Evolutionary conservation across 2,797 vertebrate species (phyloP), one percentile per base, ranked within the genome.

Genomic region (Sebastes miniatus): DNA sequence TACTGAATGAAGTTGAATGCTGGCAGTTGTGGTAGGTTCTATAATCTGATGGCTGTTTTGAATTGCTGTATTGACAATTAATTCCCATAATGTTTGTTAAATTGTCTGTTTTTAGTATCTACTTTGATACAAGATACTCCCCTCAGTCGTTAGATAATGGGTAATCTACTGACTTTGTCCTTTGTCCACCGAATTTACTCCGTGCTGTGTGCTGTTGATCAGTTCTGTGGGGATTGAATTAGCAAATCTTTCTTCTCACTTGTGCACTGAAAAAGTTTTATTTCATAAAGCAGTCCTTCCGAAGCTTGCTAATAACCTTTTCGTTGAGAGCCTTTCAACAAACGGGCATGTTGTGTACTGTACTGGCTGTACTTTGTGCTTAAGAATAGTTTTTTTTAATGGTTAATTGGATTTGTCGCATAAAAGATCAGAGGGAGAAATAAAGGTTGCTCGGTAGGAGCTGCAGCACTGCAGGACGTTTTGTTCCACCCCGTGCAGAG

Each of bases 371-470:
- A 31, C 8, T 39, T 8, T 59, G 5, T 54, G 31, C 54, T 65
- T 29, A 20, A 52, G 32, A 80, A 27, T 36, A n/a, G 1, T 50
- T 18, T 69, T 13, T 10, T 63, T 4, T n/a, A 58, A 20, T 79
- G 71, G n/a, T 82, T 87, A 83, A 90, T 87, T 91, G 80, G 76
- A 80, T 88, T 86, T 80, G 85, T 89, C 69, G 63, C 76, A 73
- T 88, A 79, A 87, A 91, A 76, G 83, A 86, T 87, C 73, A 85
- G 76, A 87, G 76, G 71, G 43, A 71, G 77, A 74, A 81, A 80
- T 64, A 80, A 83, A 87, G 80, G 76, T 80, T 70, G 34, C 63
- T 78, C 78, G 56, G 82, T 75, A 87, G 81, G 83, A 84, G 80
- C 72, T 69, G 81, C 71, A 25, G 69, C 85, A 20, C 77, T 69